Conservation (phyloP, 2,113 vertebrate species). For the Tetraodon nigroviridis region DNA sequence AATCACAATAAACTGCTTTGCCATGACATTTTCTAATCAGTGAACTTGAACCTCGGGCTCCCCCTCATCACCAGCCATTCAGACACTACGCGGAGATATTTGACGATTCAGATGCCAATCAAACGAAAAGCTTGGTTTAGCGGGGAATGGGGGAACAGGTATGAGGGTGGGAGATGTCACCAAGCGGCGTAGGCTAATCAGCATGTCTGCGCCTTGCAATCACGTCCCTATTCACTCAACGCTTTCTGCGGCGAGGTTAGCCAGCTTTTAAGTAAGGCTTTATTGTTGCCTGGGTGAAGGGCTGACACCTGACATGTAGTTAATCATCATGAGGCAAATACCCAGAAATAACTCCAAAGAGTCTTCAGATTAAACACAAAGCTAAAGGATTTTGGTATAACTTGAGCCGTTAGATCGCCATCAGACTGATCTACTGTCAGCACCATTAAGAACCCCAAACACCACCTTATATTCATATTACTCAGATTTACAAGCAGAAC, state of each 20-base stretch:
- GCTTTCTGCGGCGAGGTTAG: conserved; percentile 20
- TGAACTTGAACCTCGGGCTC: conserved; percentile 33
- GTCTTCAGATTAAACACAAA: background rate
- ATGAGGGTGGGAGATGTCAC: conserved; percentile 36
- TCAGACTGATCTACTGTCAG: too few relatives aligned
- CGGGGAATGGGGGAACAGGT: conserved; percentile 14
- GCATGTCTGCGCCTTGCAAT: conserved; percentile 56
- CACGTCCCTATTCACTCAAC: conserved; percentile 62
- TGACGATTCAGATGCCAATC: conserved; percentile 57
- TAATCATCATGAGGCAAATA: conserved; percentile 22
- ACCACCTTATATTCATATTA: too few relatives aligned
- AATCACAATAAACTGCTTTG: background rate
- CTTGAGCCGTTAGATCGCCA: too few relatives aligned
- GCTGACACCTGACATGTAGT: conserved; percentile 31
- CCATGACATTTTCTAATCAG: conserved; percentile 52
- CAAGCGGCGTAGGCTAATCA: conserved; percentile 59
- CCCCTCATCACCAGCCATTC: conserved; percentile 62
- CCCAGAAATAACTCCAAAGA: background rate
- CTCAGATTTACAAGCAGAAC: too few relatives aligned
- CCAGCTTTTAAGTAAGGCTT: conserved; percentile 37
- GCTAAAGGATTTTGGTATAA: too few relatives aligned
- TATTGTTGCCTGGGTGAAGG: conserved; percentile 32
- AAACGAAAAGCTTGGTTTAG: background rate
- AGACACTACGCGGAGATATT: conserved; percentile 13
- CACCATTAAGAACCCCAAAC: too few relatives aligned